Conservation (phyloP, 1,140 invertebrate genomes). For the Brachionus asplanchnoidis region DNA sequence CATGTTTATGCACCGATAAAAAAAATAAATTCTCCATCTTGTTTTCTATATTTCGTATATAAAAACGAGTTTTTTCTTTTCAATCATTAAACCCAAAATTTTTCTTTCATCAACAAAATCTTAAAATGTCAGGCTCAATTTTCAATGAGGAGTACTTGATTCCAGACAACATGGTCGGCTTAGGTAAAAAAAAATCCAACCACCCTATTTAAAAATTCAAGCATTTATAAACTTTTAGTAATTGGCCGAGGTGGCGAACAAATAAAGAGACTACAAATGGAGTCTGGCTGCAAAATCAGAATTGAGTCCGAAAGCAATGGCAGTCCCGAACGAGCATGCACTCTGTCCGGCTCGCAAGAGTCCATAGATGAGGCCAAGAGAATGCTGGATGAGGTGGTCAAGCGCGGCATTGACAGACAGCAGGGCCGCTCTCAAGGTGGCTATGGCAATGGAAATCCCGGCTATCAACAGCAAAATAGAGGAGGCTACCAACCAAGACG, state of each 20-base stretch:
- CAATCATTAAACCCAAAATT: background rate
- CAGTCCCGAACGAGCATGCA: slow-evolving; percentile 5
- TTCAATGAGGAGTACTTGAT: slow-evolving; percentile 33
- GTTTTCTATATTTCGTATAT: background rate
- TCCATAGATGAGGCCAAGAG: slow-evolving; percentile 37
- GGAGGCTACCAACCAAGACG: background rate
- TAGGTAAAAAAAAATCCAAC: background rate
- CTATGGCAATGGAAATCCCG: background rate
- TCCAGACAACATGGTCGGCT: slow-evolving; percentile 38
- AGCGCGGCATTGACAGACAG: slow-evolving; percentile 13
- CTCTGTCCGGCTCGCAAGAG: slow-evolving; percentile 27
- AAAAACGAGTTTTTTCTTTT: background rate
- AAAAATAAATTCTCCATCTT: background rate
- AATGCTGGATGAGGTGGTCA: slow-evolving; percentile 31
- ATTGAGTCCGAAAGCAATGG: slow-evolving; percentile 58
- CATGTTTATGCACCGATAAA: background rate
- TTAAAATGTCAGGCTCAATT: slow-evolving; percentile 23
- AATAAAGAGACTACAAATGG: slow-evolving; percentile 84
- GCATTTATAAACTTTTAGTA: slow-evolving; percentile 45
- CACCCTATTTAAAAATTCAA: background rate
- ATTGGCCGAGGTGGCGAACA: slow-evolving; percentile 88
- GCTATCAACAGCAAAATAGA: background rate
- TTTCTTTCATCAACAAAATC: background rate
- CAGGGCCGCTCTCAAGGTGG: background rate
- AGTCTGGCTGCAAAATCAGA: slow-evolving; percentile 94